A percentile compares a stretch with the other conserved stretches of the same genome.
These are phyloP conservation scores for Philotrypesis tridentata DNA, from an alignment of 1,140 invertebrate species.

Conservation along the genomic window DNA sequence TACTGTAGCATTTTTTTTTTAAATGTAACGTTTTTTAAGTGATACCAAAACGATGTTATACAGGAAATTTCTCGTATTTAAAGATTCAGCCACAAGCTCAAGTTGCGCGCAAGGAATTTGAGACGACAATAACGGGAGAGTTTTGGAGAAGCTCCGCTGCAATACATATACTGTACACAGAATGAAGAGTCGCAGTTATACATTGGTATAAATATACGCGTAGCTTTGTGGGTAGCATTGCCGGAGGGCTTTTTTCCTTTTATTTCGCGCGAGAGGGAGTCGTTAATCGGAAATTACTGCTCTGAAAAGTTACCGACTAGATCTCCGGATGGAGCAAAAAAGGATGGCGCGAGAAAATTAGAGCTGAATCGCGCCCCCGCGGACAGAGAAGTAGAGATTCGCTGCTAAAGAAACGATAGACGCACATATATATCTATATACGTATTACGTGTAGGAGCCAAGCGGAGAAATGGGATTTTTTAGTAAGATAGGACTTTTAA, in stretches of 20 bases:
- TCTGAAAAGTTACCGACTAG: neutral
- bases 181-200: neutral
- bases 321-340: neutral
- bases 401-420: neutral
- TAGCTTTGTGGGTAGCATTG: neutral
- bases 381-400: neutral
- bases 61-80: neutral
- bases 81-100: neutral
- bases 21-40: too few relatives aligned
- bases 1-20: too few relatives aligned
- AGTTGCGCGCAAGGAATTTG: constrained; percentile 10
- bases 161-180: neutral
- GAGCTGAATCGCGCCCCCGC: neutral
- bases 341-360: neutral
- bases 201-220: neutral
- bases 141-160: neutral
- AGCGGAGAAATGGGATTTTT: neutral
- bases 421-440: neutral
- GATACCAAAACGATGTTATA: too few relatives aligned
- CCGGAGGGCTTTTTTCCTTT: neutral
- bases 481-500: neutral
- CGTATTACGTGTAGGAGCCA: neutral
- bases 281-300: constrained; percentile 39
- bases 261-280: constrained; percentile 14
- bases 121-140: neutral